Base-by-base conservation (phyloP, 2,888 invertebrate genomes). In the Synergus laeviventris region DNA sequence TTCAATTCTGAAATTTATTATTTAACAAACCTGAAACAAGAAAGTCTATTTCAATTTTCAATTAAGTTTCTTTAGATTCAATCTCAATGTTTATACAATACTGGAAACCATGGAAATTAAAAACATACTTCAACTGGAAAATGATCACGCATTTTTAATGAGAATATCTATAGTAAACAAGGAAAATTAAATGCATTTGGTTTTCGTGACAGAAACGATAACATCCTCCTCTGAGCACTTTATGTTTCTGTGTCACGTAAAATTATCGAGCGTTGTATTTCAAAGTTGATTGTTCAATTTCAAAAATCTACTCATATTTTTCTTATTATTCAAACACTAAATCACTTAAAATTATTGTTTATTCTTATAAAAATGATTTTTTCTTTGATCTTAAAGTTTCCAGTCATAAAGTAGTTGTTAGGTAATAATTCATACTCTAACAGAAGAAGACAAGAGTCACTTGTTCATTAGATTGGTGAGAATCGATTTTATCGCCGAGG, bases 141-240 rank as follows among this genome's bases (percentile, higher is more conserved):
- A 64, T 21, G 12, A 2, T 16, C 5, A 42, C 16, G 7, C n/a
- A 45, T 70, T 45, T 49, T 49, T 31, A 11, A 49, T 21, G 1
- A 70, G n/a, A n/a, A 31, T 49, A n/a, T 49, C 16, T 31, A n/a
- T 31, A 54, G 45, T 31, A n/a, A 49, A 36, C 45, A 24, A 70
- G n/a, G n/a, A 31, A 70, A 70, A 45, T 16, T 21, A 49, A 45
- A 36, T 18, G 49, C n/a, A 70, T 70, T 70, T 49, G 1, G 49
- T 70, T 31, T 49, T n/a, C 61, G 36, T 60, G 74, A 31, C 74
- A 60, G 42, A 74, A 74, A 38, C 39, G 74, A 61, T 74, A 61
- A 59, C 39, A 74, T 61, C 61, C 12, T 38, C 42, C 9, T 5
- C 59, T 24, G 21, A 39, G n/a, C 16, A 16, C 45, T 74, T 45